Evolutionary conservation across 2,797 vertebrate genomes (phyloP), one percentile per base, ranked within the genome.

Genomic region (Syndactyla subalaris): DNA sequence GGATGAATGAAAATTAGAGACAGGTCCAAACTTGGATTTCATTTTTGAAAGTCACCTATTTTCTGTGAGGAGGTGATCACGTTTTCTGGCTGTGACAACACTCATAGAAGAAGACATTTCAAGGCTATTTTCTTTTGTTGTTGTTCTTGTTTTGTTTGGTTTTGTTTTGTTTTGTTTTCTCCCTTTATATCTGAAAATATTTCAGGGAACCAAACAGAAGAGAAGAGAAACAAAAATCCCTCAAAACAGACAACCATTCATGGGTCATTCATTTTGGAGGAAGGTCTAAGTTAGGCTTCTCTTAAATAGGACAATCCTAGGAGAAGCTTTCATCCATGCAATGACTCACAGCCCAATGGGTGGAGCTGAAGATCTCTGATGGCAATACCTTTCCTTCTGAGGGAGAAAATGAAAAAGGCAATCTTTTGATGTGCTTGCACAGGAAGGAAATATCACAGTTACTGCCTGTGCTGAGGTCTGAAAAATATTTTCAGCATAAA

Each of bases 401-500:
- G 19, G 32, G 26, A 86, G 55, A 87, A 84, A 90, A 79, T 49
- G 9, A 32, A 87, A 88, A 77, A 21, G 14, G 38, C 9, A 14
- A 15, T 82, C 51, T 75, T 82, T 63, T 29, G 14, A 58, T 79
- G 39, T 3, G 9, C 61, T 86, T 80, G 30, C 30, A 24, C 27
- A 36, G 76, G 52, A 72, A 86, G 46, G 36, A 75, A 81, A 34
- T 81, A 55, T 24, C 70, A 36, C 14, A n/a, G 41, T 67, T 85
- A 85, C 55, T 74, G 21, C 16, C 12, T 57, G 7, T 83, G 34
- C 54, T 57, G 68, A 83, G 54, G 29, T 83, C 88, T 95, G 85
- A 85, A 93, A 95, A 91, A 59, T 51, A 29, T 88, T 92, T 85
- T 88, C 62, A 59, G 32, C 63, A 71, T 57, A 86, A 92, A 80